Conservation (phyloP, 2,113 vertebrate genomes). For the Copsychus sechellarum region DNA sequence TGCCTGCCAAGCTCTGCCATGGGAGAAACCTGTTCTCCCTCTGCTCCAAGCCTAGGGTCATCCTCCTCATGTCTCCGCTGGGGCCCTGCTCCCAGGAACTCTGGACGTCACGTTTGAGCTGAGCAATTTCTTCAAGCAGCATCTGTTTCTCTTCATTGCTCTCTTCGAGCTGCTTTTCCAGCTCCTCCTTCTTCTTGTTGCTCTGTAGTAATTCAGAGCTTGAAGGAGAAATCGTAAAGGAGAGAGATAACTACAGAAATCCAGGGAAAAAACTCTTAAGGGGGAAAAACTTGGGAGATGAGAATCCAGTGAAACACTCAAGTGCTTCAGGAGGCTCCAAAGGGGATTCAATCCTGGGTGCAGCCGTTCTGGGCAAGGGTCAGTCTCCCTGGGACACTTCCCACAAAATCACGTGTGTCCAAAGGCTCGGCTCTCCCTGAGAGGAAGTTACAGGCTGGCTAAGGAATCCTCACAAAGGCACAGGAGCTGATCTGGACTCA, state of each 20-base stretch:
- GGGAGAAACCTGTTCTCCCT: conserved; percentile 18
- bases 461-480: background rate
- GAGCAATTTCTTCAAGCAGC: conserved; percentile 72
- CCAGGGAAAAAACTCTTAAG: background rate
- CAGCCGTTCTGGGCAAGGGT: conserved; percentile 7
- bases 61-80: background rate
- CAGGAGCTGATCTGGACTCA: background rate
- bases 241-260: background rate
- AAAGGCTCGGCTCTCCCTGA: background rate
- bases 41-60: conserved; percentile 2
- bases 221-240: conserved; percentile 32
- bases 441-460: background rate
- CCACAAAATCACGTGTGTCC: background rate
- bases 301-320: background rate
- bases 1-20: conserved; percentile 34
- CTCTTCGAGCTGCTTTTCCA: conserved; percentile 76
- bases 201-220: conserved; percentile 67
- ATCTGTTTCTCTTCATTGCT: conserved; percentile 70
- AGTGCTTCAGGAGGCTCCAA: fast-evolving
- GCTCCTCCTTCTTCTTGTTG: conserved; percentile 73
- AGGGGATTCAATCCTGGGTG: background rate
- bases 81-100: conserved; percentile 56
- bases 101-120: conserved; percentile 65
- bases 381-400: background rate
- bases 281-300: background rate